Evolutionary conservation across 2,797 vertebrate species (phyloP).

Genomic region (Oceanodroma leucorhoa): DNA sequence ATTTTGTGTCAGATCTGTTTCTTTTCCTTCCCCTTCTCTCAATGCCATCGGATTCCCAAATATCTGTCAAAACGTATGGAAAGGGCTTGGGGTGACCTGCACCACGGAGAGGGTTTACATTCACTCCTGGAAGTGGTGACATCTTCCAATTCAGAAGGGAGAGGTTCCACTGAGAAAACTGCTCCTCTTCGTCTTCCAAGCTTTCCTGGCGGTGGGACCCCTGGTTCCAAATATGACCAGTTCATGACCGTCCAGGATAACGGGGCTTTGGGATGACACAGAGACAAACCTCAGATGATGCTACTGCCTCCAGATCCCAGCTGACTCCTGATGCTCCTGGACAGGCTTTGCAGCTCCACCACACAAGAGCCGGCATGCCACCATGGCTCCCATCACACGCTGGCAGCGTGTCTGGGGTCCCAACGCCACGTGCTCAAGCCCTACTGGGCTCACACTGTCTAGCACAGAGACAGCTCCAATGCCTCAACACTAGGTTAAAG

Average conservation of each 20-base stretch:
- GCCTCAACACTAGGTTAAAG: background rate
- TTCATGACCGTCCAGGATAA: background rate
- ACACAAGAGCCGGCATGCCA: rapidly evolving
- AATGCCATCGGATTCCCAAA: background rate
- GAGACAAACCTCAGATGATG: background rate
- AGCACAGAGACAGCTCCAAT: background rate
- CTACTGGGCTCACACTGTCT: rapidly evolving
- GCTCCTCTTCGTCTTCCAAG: background rate
- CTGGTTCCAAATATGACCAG: background rate
- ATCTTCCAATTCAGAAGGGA: background rate
- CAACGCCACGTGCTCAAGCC: rapidly evolving
- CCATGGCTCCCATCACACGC: rapidly evolving
- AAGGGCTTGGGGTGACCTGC: background rate
- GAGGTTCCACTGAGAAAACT: background rate
- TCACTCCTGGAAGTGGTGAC: background rate
- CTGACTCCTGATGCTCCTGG: background rate
- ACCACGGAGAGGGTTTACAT: background rate
- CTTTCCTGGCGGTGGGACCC: background rate
- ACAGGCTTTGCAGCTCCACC: background rate
- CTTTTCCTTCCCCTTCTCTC: background rate
- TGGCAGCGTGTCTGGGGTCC: rapidly evolving
- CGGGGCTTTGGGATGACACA: background rate
- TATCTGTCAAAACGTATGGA: background rate
- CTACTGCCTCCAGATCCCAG: background rate
- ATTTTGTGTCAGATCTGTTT: background rate